These are phyloP conservation scores for Bradypodion pumilum DNA, from an alignment of 2,797 vertebrate genomes.

Conservation along the genomic window DNA sequence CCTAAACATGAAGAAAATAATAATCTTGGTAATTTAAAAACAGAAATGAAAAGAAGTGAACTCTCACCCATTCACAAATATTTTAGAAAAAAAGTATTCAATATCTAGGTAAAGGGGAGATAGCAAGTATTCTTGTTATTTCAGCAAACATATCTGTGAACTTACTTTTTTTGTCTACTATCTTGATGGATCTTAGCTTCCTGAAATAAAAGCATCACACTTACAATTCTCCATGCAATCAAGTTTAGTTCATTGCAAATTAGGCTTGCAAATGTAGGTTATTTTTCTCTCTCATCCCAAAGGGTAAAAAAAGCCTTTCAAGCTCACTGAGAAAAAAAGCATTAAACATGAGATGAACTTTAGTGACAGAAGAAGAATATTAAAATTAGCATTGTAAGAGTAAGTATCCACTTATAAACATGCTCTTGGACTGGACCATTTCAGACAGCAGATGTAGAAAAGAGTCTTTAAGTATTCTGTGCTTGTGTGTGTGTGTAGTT, in stretches of 20 bases:
- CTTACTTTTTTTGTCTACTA: not conserved
- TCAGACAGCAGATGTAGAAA: not conserved
- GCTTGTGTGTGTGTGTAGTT: too few species aligned
- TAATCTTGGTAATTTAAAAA: too few species aligned
- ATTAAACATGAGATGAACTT: not conserved
- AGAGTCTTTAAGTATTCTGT: too few species aligned
- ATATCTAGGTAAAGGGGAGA: not conserved
- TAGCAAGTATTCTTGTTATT: not conserved
- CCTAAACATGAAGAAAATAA: too few species aligned
- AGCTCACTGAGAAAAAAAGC: constrained; percentile 8
- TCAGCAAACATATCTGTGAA: not conserved
- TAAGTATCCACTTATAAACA: not conserved
- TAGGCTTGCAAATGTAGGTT: constrained; percentile 15
- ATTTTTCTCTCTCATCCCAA: not conserved
- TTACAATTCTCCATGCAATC: constrained; percentile 16
- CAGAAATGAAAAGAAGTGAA: too few species aligned
- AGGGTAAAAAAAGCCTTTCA: constrained; percentile 15
- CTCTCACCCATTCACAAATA: not conserved
- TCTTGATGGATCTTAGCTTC: not conserved
- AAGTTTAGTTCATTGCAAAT: constrained; percentile 8
- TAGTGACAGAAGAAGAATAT: not conserved
- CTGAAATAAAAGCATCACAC: not conserved
- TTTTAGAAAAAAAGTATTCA: not conserved
- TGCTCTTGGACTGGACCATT: not conserved
- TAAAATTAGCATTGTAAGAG: not conserved